Base-by-base conservation (phyloP, 1,140 invertebrate genomes). In the Plutomurus gul region DNA sequence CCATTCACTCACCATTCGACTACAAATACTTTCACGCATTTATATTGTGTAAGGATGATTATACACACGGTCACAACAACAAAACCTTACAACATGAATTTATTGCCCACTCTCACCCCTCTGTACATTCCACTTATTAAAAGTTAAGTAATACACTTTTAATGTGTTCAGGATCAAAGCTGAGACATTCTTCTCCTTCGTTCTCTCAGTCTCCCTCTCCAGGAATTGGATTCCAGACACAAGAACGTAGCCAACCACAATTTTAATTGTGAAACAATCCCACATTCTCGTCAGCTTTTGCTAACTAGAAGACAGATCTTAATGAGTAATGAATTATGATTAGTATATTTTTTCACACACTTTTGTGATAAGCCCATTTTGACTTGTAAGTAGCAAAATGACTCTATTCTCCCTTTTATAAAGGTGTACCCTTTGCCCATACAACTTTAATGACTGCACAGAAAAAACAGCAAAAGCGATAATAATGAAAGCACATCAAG, bases 21-120 rank as follows among this genome's bases (percentile, higher is more conserved):
- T 65, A 65, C 56, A 65, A 65, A 65, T 65, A 65, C n/a, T n/a
- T n/a, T n/a, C 56, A 65, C 56, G 56, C 56, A 65, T 65, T 65
- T 65, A 30, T 7, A 65, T 65, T 65, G 27, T n/a, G n/a, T n/a
- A n/a, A n/a, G 27, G 16, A n/a, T 65, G 27, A 65, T 65, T 65
- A 65, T 30, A 65, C 56, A 33, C 18, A 33, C 16, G n/a, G 36
- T 65, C n/a, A 65, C 56, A 65, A 65, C 56, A 65, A 25, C 37
- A 39, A 39, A 6, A 39, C 37, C 6, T 20, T 49, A 49, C 46
- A 49, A 2, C 20, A 18, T 20, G 3, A 56, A 27, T 22, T 25
- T 25, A 22, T 56, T 27, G 51, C 30, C 13, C 51, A 22, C 13
- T 65, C n/a, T 7, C 22, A 3, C 8, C 22, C 18, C 18, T 65